phyloP scores from a whole-genome alignment of 2,888 invertebrate species.

The Clepsis dumicolana region DNA sequence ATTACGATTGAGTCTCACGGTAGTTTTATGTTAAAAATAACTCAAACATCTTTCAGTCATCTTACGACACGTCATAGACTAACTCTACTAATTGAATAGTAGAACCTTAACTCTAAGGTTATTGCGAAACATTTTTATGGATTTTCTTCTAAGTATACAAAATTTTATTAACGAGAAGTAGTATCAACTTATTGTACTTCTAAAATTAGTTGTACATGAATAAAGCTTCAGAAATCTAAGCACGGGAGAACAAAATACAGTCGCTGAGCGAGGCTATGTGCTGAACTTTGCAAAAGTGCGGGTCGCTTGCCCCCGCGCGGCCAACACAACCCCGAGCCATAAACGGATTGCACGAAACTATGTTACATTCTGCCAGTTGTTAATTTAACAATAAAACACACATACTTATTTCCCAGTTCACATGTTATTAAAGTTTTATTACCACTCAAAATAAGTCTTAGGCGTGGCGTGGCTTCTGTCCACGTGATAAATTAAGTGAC shows the following conservation, averaged over 20 bases:
- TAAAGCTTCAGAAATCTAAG: not conserved
- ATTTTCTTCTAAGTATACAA: too few relatives aligned
- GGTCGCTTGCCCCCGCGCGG: slow-evolving; percentile 2
- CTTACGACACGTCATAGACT: too few relatives aligned
- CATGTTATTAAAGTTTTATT: slow-evolving; percentile 14
- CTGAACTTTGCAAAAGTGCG: slow-evolving; percentile 19
- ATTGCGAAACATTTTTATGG: too few relatives aligned
- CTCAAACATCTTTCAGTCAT: too few relatives aligned
- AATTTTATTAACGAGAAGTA: too few relatives aligned
- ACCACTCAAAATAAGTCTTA: slow-evolving; percentile 21
- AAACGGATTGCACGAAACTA: slow-evolving; percentile 34
- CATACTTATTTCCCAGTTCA: slow-evolving; percentile 12
- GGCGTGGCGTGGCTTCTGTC: not conserved
- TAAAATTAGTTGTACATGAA: too few relatives aligned
- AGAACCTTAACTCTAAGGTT: too few relatives aligned
- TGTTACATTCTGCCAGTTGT: slow-evolving; percentile 14
- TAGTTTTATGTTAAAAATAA: too few relatives aligned
- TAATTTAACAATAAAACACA: slow-evolving; percentile 12
- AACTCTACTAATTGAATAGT: too few relatives aligned
- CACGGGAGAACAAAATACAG: not conserved
- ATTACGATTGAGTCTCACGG: too few relatives aligned
- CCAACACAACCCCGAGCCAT: slow-evolving; percentile 14
- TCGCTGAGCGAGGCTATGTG: not conserved
- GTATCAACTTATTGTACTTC: too few relatives aligned
- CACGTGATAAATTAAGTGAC: not conserved